These are phyloP conservation scores for Parelbella ahira DNA, from an alignment of 2,888 invertebrate genomes.

Conservation along the genomic window DNA sequence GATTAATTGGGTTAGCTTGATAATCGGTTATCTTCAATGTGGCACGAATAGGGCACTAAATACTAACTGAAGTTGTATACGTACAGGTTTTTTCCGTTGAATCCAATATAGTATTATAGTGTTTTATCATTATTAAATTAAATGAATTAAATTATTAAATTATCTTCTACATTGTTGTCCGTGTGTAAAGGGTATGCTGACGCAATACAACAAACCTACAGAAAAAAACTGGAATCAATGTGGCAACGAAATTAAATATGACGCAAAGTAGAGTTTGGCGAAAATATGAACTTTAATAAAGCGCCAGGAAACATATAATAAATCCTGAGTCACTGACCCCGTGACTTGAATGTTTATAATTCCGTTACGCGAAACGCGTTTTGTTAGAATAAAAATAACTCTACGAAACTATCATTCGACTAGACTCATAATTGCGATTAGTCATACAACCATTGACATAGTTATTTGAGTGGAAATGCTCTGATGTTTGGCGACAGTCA, in stretches of 20 bases:
- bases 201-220: too few species aligned
- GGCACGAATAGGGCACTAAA: too few species aligned
- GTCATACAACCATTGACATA: conserved; percentile 13
- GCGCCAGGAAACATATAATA: conserved; percentile 67
- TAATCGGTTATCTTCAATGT: conserved; percentile 5
- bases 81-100: too few species aligned
- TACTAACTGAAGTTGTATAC: too few species aligned
- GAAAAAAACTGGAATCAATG: conserved; percentile 5
- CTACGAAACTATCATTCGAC: conserved; percentile 28
- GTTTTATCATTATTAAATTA: too few species aligned
- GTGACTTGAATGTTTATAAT: conserved; percentile 61
- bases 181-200: too few species aligned
- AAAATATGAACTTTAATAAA: conserved; percentile 44
- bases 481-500: conserved; percentile 3
- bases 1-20: conserved; percentile 24
- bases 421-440: conserved; percentile 24
- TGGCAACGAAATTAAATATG: conserved; percentile 19
- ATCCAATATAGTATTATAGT: too few species aligned
- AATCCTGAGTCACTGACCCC: conserved; percentile 68
- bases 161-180: too few species aligned
- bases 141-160: too few species aligned
- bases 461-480: conserved; percentile 5
- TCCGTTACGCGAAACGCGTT: conserved; percentile 51
- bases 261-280: conserved; percentile 39
- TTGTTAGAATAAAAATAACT: conserved; percentile 37